phyloP scores from a whole-genome alignment of 2,797 vertebrate species.

The Pelochelys cantorii region DNA sequence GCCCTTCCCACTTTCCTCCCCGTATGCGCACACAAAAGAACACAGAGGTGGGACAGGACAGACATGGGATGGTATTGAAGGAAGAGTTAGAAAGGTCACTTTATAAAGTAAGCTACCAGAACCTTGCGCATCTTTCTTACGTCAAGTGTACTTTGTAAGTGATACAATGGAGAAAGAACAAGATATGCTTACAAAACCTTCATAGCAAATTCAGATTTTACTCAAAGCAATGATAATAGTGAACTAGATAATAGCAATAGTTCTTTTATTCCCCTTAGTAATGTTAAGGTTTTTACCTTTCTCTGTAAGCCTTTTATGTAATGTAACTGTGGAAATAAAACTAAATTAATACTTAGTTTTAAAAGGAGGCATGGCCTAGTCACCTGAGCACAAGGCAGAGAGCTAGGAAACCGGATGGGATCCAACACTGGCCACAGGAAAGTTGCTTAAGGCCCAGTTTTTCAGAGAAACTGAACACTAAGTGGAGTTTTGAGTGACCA shows the following conservation, averaged over 20 bases:
- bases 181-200: background rate
- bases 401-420: background rate
- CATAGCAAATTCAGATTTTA: background rate
- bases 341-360: background rate
- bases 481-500: background rate
- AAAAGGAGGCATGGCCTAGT: background rate
- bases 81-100: background rate
- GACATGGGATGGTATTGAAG: background rate
- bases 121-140: background rate
- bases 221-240: background rate
- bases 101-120: background rate
- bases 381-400: background rate
- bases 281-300: background rate
- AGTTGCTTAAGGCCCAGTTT: background rate
- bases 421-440: background rate
- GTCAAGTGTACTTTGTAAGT: background rate
- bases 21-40: background rate
- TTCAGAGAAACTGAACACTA: background rate
- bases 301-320: background rate
- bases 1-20: background rate
- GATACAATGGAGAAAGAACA: background rate
- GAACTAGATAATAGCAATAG: background rate
- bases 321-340: background rate
- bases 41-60: background rate
- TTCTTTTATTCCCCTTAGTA: background rate